Base-by-base conservation (phyloP, 1,140 invertebrate genomes). In the Metaphire vulgaris region DNA sequence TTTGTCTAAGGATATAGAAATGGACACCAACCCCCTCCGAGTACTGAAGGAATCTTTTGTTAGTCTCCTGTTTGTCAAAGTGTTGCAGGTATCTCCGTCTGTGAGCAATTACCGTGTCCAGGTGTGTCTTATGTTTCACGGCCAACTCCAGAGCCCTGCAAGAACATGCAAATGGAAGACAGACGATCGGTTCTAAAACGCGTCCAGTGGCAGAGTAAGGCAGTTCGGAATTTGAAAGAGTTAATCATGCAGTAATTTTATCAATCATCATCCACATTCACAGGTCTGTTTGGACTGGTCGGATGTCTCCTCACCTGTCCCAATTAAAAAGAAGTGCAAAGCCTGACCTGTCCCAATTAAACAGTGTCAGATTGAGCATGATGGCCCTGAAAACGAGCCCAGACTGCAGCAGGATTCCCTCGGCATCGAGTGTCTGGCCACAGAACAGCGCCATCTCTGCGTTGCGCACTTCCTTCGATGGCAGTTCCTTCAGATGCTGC, bases 381-480 rank as follows among this genome's bases (percentile, higher is more conserved):
- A 96, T 91, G 0, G 94, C 93, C 81, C 93, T 88, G 75, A 90
- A 90, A 12, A 90, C 87, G 56, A 92, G 88, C 64, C 92, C 92
- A 81, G 91, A 91, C 82, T 94, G 92, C 26, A 95, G 83, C 1
- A 96, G 85, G 75, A 93, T 91, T 0, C 90, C 90, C 87, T 97
- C 94, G 0, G 93, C 93, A 80, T 94, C 92, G 76, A 90, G 85
- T 16, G 90, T 84, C 79, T 93, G 91, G 0, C 94, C 93, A 78
- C 90, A 89, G 69, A 97, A 86, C 12, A 96, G 83, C 0, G 91
- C 90, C 85, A 93, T 91, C 84, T 92, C 91, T n/a, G 94, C 93
- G 82, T 90, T 89, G 81, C 91, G 89, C 72, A 91, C 85, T 74
- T 90, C 89, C 75, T 88, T 88, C n/a, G 86, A 81, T 26, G 88